Evolutionary conservation across 37 sponge, comb jelly and placozoan species (phyloP), one percentile per base, ranked within the genome.

Genomic region (Agelas oroides): DNA sequence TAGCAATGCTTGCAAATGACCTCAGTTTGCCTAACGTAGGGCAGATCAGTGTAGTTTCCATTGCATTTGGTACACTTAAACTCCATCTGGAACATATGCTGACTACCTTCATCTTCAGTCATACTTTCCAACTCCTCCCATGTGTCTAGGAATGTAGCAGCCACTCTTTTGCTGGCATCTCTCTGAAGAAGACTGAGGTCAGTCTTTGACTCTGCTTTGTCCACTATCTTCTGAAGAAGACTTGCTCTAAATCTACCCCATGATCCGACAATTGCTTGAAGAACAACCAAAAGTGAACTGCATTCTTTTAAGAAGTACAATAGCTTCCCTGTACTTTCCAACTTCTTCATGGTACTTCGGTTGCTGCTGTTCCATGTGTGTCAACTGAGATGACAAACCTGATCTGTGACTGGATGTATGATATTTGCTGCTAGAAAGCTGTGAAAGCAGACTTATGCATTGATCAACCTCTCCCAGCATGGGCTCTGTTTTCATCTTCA

Each of bases 91-190:
- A n/a, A n/a, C n/a, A n/a, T n/a, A n/a, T n/a, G n/a, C n/a, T n/a
- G n/a, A n/a, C n/a, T n/a, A n/a, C n/a, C n/a, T n/a, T n/a, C n/a
- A n/a, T n/a, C n/a, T n/a, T n/a, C n/a, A n/a, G n/a, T n/a, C n/a
- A n/a, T n/a, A n/a, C n/a, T n/a, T n/a, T n/a, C n/a, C n/a, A n/a
- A n/a, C n/a, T 12, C 33, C 31, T 68, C 31, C 86, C 78, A 86
- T 24, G 86, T 79, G 27, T 86, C 86, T 28, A 68, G 0, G 60
- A 86, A 86, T 0, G 72, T 52, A 16, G 77, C 46, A 27, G 61
- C 54, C 18, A 56, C 37, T 25, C 25, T 56, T 27, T 67, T n/a
- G 35, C 71, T 70, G 1, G 73, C 79, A n/a, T 53, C 54, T 56
- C 46, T 38, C 13, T 23, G 5, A 32, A 77, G 24, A 15, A 78